Evolutionary conservation across 2,113 vertebrate species (phyloP), one percentile per base, ranked within the genome.

Genomic region (Xiphias gladius): DNA sequence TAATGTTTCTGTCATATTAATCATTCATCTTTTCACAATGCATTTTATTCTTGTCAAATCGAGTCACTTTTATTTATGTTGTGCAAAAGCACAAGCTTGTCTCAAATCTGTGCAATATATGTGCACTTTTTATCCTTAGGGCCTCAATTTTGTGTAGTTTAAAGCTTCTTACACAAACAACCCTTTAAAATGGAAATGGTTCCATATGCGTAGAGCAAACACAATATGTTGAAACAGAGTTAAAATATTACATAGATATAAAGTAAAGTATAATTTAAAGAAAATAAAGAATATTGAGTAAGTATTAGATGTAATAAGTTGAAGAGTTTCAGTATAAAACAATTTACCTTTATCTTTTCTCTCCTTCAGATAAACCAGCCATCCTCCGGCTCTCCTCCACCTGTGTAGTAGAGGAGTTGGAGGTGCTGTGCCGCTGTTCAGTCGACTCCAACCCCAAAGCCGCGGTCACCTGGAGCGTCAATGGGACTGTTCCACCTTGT

Each of bases 381-480:
- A 94, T 95, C 81, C 63, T 86, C 59, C 70, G 22, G 32, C 75
- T 67, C 1, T 91, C 92, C 32, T 94, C 95, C n/a, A 58, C 35
- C 63, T 96, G 96, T 83, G 70, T 48, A 0, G 26, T 92, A 57
- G 71, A 92, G 13, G 83, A 88, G 0, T 16, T n/a, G 1, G 69
- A 70, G 70, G 62, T 94, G 8, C 7, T 76, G 11, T 96, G 96
- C 68, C 79, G 10, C 52, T 96, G 96, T 64, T 69, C 66, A 0
- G 94, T 95, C 1, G 84, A 95, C 68, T 94, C 95, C 7, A 96
- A 96, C 89, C 96, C 96, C 3, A 88, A 76, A 17, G 46, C 96
- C 1, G 85, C 85, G 0, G 80, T 96, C 55, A 95, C 94, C 74
- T 96, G 96, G 96, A 95, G 90, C 1, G 65, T 96, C 22, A 94